Percentiles rank a stretch among this genome's conserved stretches.
phyloP scores from a whole-genome alignment of 1,140 invertebrate genomes.

The Apis florea region DNA sequence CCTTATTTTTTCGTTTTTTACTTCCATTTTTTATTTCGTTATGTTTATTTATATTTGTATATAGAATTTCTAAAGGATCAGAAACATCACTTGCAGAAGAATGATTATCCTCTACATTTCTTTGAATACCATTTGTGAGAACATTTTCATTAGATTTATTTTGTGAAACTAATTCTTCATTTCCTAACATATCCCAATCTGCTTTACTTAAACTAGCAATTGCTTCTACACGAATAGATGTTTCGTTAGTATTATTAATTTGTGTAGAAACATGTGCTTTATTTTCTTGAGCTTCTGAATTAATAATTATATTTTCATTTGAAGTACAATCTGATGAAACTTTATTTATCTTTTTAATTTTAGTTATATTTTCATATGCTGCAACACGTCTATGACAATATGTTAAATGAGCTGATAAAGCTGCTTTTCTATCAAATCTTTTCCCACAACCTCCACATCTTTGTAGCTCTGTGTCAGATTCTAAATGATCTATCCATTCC shows the following conservation, averaged over 20 bases:
- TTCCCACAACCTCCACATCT: slow-evolving; percentile 86
- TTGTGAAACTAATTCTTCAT: neutral
- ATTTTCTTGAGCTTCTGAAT: neutral
- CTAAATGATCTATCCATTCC: slow-evolving; percentile 82
- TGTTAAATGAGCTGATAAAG: slow-evolving; percentile 84
- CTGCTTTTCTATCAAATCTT: slow-evolving; percentile 85
- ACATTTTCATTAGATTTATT: neutral
- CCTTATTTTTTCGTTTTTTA: slow-evolving; percentile 42
- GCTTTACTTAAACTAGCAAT: slow-evolving; percentile 58
- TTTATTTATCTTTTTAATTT: slow-evolving; percentile 45
- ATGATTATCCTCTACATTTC: neutral
- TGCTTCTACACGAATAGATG: slow-evolving; percentile 53
- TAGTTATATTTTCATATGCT: slow-evolving; percentile 62
- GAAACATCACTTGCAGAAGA: slow-evolving; percentile 16
- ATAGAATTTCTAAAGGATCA: slow-evolving; percentile 59
- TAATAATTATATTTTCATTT: neutral
- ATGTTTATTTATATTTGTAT: slow-evolving; percentile 46
- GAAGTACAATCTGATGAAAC: slow-evolving; percentile 1
- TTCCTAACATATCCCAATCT: slow-evolving; percentile 59
- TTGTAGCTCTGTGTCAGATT: slow-evolving; percentile 81
- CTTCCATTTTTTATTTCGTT: slow-evolving; percentile 32
- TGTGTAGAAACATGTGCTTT: slow-evolving; percentile 9
- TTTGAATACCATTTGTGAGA: neutral
- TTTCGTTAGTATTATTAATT: slow-evolving; percentile 30
- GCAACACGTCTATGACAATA: slow-evolving; percentile 75